Conservation (phyloP, 2,888 invertebrate genomes). For the Philaethria dido region DNA sequence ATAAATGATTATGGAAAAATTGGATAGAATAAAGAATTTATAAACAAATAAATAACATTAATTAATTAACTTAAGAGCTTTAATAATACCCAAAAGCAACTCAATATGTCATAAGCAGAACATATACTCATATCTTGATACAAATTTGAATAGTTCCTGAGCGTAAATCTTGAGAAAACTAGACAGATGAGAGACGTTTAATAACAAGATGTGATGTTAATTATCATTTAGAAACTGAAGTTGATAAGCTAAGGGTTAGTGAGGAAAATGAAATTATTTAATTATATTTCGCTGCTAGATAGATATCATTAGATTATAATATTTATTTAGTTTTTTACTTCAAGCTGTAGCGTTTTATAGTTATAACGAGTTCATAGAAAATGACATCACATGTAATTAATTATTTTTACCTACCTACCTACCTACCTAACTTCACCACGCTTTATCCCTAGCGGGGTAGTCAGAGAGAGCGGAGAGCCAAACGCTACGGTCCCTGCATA, state of each 20-base stretch:
- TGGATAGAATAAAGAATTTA: too few relatives aligned
- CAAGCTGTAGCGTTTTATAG: too few relatives aligned
- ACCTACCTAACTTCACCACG: too few relatives aligned
- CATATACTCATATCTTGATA: slow-evolving; percentile 3
- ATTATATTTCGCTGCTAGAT: not conserved
- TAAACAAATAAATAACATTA: not conserved
- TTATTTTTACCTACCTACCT: too few relatives aligned
- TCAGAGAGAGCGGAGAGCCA: too few relatives aligned
- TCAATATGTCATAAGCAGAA: not conserved
- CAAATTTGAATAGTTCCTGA: not conserved
- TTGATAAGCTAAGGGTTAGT: not conserved
- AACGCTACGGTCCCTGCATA: too few relatives aligned
- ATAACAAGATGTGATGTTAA: slow-evolving; percentile 16
- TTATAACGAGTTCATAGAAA: too few relatives aligned
- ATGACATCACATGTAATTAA: too few relatives aligned
- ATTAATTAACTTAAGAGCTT: not conserved
- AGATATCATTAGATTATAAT: too few relatives aligned
- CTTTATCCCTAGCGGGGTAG: too few relatives aligned
- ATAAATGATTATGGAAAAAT: too few relatives aligned
- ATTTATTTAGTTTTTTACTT: too few relatives aligned
- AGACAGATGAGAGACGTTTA: slow-evolving; percentile 14
- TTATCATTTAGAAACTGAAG: not conserved
- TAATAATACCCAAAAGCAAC: not conserved
- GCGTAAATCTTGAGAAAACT: slow-evolving; percentile 1
- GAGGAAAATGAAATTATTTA: not conserved